Base-by-base conservation (phyloP, 2,888 invertebrate species). In the Andrena trimmerana region DNA sequence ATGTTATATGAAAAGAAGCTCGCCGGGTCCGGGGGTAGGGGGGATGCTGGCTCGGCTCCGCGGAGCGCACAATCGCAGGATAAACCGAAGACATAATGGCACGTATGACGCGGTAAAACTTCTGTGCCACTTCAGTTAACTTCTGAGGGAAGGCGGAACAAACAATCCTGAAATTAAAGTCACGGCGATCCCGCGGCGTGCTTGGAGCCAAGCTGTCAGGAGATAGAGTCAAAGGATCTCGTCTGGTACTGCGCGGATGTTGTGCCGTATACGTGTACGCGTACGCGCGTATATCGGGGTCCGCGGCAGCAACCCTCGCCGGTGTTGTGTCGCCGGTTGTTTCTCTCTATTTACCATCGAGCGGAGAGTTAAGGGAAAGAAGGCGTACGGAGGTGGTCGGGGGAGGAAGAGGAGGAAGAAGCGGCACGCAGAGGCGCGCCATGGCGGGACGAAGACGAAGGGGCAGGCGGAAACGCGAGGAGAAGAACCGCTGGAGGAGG, bases 101-200 rank as follows among this genome's bases (percentile, higher is more conserved):
- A 84, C 84, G 79, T 79, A 84, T 80, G 74, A 80, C 84, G 77
- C 84, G 85, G 85, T 84, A 75, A 76, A 84, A 84, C 79, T 76
- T 84, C 79, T 78, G 79, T 79, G 79, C 84, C 84, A 84, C 84
- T 85, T 84, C 72, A 85, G 84, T 84, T 80, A 81, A 81, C 84
- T 85, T 85, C 74, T 78, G 84, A 77, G 85, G 84, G 84, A 81
- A 81, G 84, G 77, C 80, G 81, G 84, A 84, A 75, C 85, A 84
- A 85, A 85, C 85, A 84, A 85, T 85, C 84, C 72, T 27, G 85
- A 71, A 84, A 85, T 84, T 80, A 84, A 84, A 84, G 84, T 84
- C 79, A 79, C 84, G 84, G 84, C 84, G 84, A 84, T 84, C 72
- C 84, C 72, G 78, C 70, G 78, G 84, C 52, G 75, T 60, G 54